Conservation (phyloP, 2,888 invertebrate genomes). For the Eupithecia inturbata region DNA sequence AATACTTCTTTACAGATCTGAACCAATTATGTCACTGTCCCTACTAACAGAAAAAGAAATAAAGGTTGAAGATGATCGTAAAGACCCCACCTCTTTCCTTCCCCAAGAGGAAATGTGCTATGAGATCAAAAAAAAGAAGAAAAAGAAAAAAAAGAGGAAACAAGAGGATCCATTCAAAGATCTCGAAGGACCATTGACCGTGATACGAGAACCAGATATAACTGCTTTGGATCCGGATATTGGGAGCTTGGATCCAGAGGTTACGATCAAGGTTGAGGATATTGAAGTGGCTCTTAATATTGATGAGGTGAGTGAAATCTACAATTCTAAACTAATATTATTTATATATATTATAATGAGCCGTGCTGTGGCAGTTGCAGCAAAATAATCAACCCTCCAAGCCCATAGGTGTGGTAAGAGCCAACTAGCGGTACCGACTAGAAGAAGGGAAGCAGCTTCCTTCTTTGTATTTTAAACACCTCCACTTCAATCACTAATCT, state of each 20-base stretch:
- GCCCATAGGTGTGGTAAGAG: neutral
- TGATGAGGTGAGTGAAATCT: constrained; percentile 69
- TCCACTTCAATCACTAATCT: no score
- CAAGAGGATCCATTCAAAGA: constrained; percentile 76
- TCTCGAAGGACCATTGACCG: constrained; percentile 29
- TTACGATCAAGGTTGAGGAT: constrained; percentile 76
- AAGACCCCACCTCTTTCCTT: constrained; percentile 72
- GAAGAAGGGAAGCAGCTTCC: no score
- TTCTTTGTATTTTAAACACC: no score
- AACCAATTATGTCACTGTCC: constrained; percentile 20
- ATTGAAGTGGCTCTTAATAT: constrained; percentile 78
- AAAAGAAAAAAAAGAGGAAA: constrained; percentile 71
- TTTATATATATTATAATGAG: no score
- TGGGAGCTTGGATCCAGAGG: constrained; percentile 66
- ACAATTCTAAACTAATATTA: neutral
- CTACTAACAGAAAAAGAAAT: constrained; percentile 37
- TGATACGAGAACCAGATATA: constrained; percentile 46
- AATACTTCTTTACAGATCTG: neutral
- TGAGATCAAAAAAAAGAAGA: constrained; percentile 74
- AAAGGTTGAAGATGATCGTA: constrained; percentile 52
- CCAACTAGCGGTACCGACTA: neutral
- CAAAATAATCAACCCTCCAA: neutral
- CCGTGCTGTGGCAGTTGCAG: neutral
- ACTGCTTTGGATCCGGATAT: constrained; percentile 45
- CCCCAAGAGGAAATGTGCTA: constrained; percentile 77